These are phyloP conservation scores for Muscicapa striata DNA, from an alignment of 2,797 vertebrate genomes.

Conservation along the genomic window DNA sequence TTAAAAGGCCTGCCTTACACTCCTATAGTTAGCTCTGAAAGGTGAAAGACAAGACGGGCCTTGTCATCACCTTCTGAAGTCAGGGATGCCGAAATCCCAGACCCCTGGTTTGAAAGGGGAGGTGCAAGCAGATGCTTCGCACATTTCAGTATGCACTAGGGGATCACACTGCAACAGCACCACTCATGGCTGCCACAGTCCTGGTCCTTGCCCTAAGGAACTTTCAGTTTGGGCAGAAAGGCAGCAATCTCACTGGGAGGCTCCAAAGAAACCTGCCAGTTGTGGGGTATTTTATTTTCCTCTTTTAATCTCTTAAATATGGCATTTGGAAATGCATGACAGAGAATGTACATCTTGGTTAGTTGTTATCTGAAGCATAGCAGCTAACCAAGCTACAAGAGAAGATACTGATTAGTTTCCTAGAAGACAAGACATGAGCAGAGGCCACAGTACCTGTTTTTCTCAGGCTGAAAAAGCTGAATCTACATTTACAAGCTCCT, in stretches of 20 bases:
- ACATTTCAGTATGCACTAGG: rapidly evolving
- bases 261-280: background rate
- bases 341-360: background rate
- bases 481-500: background rate
- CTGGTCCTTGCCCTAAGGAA: background rate
- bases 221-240: background rate
- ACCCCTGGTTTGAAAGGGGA: background rate
- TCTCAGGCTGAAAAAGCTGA: background rate
- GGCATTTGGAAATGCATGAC: background rate
- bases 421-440: background rate
- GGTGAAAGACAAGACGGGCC: background rate
- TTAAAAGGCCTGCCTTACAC: background rate
- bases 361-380: background rate
- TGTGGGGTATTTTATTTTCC: background rate
- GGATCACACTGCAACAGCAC: background rate
- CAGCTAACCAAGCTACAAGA: background rate
- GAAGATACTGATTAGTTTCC: background rate
- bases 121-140: background rate
- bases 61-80: slow-evolving; percentile 8
- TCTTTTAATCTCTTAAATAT: background rate
- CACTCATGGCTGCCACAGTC: background rate
- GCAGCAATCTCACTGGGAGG: background rate
- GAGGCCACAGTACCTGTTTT: background rate
- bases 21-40: slow-evolving; percentile 37
- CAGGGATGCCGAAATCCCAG: background rate